Evolutionary conservation across 2,113 vertebrate genomes (phyloP), one percentile per base, ranked within the genome.

Genomic region (Neogobius melanostomus): DNA sequence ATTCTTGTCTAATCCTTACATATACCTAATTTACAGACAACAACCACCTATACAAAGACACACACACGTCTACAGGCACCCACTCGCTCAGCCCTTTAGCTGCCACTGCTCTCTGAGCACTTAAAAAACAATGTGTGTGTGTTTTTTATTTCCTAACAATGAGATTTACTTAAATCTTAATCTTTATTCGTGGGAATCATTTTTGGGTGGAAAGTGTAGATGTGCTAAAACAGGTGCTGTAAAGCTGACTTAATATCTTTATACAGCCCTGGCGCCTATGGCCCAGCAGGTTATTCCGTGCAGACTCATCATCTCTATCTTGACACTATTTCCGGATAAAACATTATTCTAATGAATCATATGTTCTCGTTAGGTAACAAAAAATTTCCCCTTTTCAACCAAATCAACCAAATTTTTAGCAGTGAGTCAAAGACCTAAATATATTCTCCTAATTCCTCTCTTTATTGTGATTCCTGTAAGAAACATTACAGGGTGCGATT

Each of bases 401-500:
- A 5, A 50, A 4, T 80, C n/a, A 17, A 50, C 42, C n/a, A 5
- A 47, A 4, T 36, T 47, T 73, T 51, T 51, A 51, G 12, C 49
- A 14, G 12, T 51, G 12, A 44, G 44, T 44, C 12, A 44, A 28
- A 11, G 7, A 17, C 17, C 17, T 10, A 2, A 21, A 56, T 10
- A 61, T 4, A 44, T 45, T 61, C 36, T 42, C 14, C 8, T 61
- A n/a, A 61, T 44, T 43, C 10, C 0, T 75, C 69, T 71, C 70
- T 45, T 50, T 63, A 47, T 54, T 46, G 73, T 70, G 9, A 70
- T 54, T 75, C 45, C 64, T 50, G 28, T 63, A 70, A 49, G 50
- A 75, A 44, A 63, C 64, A 46, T 8, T 61, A 36, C 17, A 66
- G 53, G 14, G 3, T 28, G 51, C 57, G 47, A 69, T 74, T 73